Base-by-base conservation (phyloP, 2,797 vertebrate species). In the Tachyglossus aculeatus region DNA sequence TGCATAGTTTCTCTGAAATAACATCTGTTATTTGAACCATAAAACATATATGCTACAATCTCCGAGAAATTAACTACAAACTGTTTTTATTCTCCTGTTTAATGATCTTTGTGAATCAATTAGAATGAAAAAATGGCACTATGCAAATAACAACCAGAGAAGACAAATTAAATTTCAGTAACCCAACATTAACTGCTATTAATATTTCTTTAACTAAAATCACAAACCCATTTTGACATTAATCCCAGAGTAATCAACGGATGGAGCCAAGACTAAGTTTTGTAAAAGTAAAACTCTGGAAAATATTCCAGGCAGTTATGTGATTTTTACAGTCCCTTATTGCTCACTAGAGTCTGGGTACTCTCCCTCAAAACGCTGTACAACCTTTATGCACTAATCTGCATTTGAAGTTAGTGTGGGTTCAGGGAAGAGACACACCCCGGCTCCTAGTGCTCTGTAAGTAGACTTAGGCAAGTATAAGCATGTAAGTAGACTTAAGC, bases 61-160 rank as follows among this genome's bases (percentile, higher is more conserved):
- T 82, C 67, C 70, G 62, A 79, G 77, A 83, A 80, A 81, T 80
- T 80, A 81, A 74, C 74, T 80, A 82, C 77, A 85, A 72, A 81
- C 78, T 78, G 68, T 74, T 83, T 82, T 81, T 72, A 80, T 78
- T 83, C 77, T 82, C 74, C 68, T 75, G 64, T 61, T 86, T 86
- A 78, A 88, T 83, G 80, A 80, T 83, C 76, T 85, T 87, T 83
- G 83, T 80, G 78, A 85, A 87, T 71, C 74, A 85, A 82, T 80
- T 71, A 80, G 74, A 70, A 82, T 50, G 67, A 74, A 88, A 54
- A 83, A 76, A 80, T 70, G 66, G 52, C 71, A 73, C 60, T 48
- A 78, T 53, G 56, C 59, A 74, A 71, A 61, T 65, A 83, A 58
- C 78, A 80, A 71, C 56, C 67, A 67, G 54, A 78, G 74, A 82